Conservation (phyloP, 1,140 invertebrate genomes). For the Aphelenchoides avenae region DNA sequence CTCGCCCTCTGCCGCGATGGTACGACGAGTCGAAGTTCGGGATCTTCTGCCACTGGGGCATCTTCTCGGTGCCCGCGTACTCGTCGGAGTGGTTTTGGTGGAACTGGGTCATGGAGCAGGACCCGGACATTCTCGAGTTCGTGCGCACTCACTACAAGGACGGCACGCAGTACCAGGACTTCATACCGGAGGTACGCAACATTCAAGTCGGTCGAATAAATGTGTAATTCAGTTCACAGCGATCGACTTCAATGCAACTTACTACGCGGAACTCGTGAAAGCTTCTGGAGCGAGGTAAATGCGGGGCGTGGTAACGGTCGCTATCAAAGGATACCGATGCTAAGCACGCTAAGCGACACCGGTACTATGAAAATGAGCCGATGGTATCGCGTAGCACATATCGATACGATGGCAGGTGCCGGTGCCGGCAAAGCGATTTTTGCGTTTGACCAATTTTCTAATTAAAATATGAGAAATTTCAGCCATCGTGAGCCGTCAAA, state of each 20-base stretch:
- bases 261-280: slow-evolving; percentile 33
- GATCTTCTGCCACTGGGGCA: slow-evolving; percentile 88
- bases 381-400: slow-evolving; percentile 77
- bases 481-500: too few relatives aligned
- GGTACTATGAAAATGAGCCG: slow-evolving; percentile 81
- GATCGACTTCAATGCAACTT: slow-evolving; percentile 30
- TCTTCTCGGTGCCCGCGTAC: slow-evolving; percentile 79
- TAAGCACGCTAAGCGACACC: slow-evolving; percentile 80
- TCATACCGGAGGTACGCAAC: slow-evolving; percentile 62
- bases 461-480: neutral
- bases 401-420: slow-evolving; percentile 66
- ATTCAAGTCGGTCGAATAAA: neutral
- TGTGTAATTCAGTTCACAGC: slow-evolving; percentile 33
- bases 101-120: too few relatives aligned
- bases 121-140: too few relatives aligned
- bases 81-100: slow-evolving; percentile 61
- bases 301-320: too few relatives aligned
- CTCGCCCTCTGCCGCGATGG: slow-evolving; percentile 76
- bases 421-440: slow-evolving; percentile 50
- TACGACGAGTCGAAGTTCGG: slow-evolving; percentile 83
- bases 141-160: too few relatives aligned
- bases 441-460: slow-evolving; percentile 58
- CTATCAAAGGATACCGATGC: slow-evolving; percentile 88
- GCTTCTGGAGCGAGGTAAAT: slow-evolving; percentile 44
- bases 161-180: slow-evolving; percentile 70